Evolutionary conservation across 2,888 invertebrate genomes (phyloP).

Genomic region (Hirtodrosophila histrioides): DNA sequence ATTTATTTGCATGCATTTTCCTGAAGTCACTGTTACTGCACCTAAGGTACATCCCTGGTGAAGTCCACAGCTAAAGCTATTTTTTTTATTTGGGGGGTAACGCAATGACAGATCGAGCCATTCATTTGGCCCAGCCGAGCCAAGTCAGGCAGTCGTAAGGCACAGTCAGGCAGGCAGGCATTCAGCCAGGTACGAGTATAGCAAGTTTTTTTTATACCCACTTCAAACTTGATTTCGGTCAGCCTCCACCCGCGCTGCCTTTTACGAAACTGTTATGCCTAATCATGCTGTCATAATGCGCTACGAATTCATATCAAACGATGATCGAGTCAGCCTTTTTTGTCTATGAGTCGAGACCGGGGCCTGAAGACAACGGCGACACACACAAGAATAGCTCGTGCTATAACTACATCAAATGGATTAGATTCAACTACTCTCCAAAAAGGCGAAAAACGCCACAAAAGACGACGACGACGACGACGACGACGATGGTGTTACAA

Average conservation of each 20-base stretch:
- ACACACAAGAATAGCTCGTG: conserved; percentile 82
- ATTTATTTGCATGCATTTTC: too few species aligned
- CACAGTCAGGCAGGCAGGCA: conserved; percentile 1
- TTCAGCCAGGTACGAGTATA: conserved; percentile 9
- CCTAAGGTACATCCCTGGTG: conserved; percentile 26
- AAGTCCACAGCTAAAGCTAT: conserved; percentile 32
- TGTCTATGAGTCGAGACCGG: conserved; percentile 38
- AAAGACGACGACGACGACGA: conserved; percentile 57
- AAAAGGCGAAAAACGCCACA: conserved; percentile 76
- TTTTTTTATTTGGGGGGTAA: conserved; percentile 31
- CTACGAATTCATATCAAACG: conserved; percentile 80
- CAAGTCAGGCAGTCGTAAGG: conserved; percentile 2
- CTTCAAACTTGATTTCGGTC: conserved; percentile 79
- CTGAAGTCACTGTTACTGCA: conserved; percentile 10
- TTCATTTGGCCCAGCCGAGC: conserved; percentile 40
- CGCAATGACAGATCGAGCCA: conserved; percentile 76
- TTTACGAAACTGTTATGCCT: conserved; percentile 82
- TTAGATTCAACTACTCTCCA: conserved; percentile 80
- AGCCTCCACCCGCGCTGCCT: conserved; percentile 70
- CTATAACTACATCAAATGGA: conserved; percentile 82
- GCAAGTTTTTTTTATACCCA: conserved; percentile 63
- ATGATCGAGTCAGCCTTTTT: conserved; percentile 78
- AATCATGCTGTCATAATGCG: conserved; percentile 84
- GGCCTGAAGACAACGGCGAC: conserved; percentile 51
- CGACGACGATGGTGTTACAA: conserved; percentile 46